Evolutionary conservation across 2,797 vertebrate genomes (phyloP), one percentile per base, ranked within the genome.

Genomic region (Numenius phaeopus): DNA sequence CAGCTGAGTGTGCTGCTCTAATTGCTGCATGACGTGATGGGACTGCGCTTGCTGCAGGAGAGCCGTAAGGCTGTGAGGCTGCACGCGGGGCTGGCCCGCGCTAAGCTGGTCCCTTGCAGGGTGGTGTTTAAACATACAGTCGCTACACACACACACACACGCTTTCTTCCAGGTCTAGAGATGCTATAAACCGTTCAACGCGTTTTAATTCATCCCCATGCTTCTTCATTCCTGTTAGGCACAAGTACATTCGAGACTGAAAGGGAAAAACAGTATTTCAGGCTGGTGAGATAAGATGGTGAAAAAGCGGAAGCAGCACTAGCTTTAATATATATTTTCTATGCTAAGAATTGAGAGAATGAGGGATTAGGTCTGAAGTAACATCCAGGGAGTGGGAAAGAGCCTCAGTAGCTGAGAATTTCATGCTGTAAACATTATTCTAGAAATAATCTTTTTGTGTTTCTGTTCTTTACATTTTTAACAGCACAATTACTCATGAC

Each of bases 391-490:
- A 81, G 49, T 37, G 67, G 73, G 52, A 64, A 84, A 83, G 32
- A 96, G 44, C 57, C 52, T 52, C 73, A 64, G 19, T 90, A 69
- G 46, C 32, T 76, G 64, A 71, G 61, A 76, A 89, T 90, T 87
- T 91, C 11, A 29, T 62, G 32, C 47, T 72, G 22, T 55, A 93
- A 93, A 92, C 16, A 55, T 80, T 81, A 76, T 69, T 87, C n/a
- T 55, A 54, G 83, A 83, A 93, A 92, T 32, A 65, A 50, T 85
- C 8, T 75, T 89, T 95, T 65, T 69, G 37, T 82, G 20, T 90
- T 94, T 87, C 86, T 79, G 44, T 87, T 92, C 71, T 90, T 85
- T 83, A 69, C 52, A 30, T 92, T 94, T 94, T 91, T 78, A 95
- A 82, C 70, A 90, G 54, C 59, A 85, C 27, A 52, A 50, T 96